Evolutionary conservation across 2,888 invertebrate species (phyloP).

Genomic region (Epinotia ramella): DNA sequence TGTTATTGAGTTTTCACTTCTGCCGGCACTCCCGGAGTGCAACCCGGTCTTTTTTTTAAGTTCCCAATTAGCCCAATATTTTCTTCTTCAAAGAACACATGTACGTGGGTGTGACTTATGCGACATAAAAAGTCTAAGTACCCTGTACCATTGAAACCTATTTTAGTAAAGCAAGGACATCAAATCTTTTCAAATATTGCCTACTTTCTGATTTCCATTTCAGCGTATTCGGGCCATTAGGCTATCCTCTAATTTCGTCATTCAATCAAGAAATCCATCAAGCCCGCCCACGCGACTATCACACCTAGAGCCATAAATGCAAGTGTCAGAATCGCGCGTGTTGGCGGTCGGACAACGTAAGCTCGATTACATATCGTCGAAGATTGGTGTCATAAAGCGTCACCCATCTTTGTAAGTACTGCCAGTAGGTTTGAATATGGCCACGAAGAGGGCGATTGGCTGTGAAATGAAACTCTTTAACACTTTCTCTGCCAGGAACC

Average conservation of each 20-base stretch:
- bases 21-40: no score
- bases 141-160: neutral
- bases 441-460: conserved; percentile 46
- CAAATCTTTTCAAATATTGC: neutral
- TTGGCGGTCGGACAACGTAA: conserved; percentile 52
- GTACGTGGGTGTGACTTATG: no score
- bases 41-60: no score
- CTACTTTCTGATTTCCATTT: conserved; percentile 22
- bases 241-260: conserved; percentile 18
- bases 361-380: conserved; percentile 61
- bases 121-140: no score
- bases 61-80: no score
- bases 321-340: conserved; percentile 47
- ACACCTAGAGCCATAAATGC: conserved; percentile 46
- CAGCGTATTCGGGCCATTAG: conserved; percentile 20
- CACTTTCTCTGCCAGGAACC: no score
- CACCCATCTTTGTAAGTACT: conserved; percentile 67
- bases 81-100: no score
- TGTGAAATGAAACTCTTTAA: neutral
- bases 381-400: conserved; percentile 69
- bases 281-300: conserved; percentile 40
- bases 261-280: conserved; percentile 25
- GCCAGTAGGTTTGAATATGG: conserved; percentile 59
- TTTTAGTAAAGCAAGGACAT: neutral
- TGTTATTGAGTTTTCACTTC: no score